Evolutionary conservation across 2,888 invertebrate genomes (phyloP).

Genomic region (Octodonta nipae): DNA sequence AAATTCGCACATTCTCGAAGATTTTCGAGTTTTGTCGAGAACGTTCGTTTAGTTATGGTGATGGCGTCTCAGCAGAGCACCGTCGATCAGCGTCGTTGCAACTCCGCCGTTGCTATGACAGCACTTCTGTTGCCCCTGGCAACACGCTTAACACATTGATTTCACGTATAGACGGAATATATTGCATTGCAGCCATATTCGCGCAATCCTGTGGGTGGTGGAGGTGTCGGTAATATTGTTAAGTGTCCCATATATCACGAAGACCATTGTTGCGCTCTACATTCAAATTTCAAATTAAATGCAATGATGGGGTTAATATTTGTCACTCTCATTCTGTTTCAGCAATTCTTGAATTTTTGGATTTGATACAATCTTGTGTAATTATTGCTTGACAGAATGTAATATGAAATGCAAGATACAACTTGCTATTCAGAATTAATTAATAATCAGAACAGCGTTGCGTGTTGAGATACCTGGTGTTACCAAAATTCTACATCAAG

Average conservation of each 20-base stretch:
- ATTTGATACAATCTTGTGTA: too few relatives aligned
- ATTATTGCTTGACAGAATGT: too few relatives aligned
- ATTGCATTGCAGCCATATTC: conserved; percentile 23
- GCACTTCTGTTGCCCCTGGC: conserved; percentile 22
- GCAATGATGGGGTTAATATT: too few relatives aligned
- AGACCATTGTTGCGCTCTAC: conserved; percentile 26
- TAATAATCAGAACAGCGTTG: too few relatives aligned
- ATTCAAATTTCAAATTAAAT: conserved; percentile 23
- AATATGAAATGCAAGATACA: too few relatives aligned
- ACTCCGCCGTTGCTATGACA: conserved; percentile 21
- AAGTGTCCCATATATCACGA: conserved; percentile 32
- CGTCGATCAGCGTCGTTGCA: conserved; percentile 16
- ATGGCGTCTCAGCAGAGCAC: too few relatives aligned
- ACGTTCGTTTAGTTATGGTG: too few relatives aligned
- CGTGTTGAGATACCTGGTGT: too few relatives aligned
- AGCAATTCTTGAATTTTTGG: too few relatives aligned
- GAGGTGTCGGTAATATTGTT: conserved; percentile 28
- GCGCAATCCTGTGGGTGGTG: conserved; percentile 3
- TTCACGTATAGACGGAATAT: conserved; percentile 37
- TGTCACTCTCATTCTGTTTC: too few relatives aligned
- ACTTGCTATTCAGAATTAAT: too few relatives aligned
- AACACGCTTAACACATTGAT: conserved; percentile 36
- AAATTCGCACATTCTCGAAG: conserved; percentile 1
- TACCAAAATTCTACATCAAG: too few relatives aligned
- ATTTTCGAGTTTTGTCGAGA: neutral